These are phyloP conservation scores for Acrocephalus scirpaceus DNA, from an alignment of 2,797 vertebrate genomes.

Conservation along the genomic window DNA sequence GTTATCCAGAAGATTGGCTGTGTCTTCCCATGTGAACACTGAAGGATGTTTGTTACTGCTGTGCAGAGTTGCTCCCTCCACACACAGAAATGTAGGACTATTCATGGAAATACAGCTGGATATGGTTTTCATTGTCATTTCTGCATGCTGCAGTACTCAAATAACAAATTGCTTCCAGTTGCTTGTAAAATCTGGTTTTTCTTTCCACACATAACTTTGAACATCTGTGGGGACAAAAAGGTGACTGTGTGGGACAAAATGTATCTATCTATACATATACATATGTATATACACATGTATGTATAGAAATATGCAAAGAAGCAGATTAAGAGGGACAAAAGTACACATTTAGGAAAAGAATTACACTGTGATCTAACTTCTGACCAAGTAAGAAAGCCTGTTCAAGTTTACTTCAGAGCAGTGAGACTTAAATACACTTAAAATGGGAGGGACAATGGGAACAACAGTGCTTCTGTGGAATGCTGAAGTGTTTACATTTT, in stretches of 20 bases:
- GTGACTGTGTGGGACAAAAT: background rate
- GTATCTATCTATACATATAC: background rate
- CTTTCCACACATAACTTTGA: background rate
- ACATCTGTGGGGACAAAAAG: background rate
- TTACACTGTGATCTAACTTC: background rate
- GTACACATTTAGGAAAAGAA: background rate
- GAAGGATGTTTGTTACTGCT: background rate
- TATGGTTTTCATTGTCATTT: background rate
- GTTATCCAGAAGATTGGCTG: background rate
- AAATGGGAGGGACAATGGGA: background rate
- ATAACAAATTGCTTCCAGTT: background rate
- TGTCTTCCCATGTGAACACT: background rate
- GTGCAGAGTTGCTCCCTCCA: background rate
- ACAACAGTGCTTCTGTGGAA: background rate
- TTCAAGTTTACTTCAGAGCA: background rate
- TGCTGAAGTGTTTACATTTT: background rate
- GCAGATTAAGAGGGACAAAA: background rate
- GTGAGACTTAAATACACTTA: background rate
- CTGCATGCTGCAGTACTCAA: background rate
- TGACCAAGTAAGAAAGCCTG: background rate
- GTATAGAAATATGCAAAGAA: background rate
- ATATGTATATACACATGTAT: background rate
- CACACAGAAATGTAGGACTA: background rate
- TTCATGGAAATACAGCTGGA: background rate
- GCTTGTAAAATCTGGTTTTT: background rate